Percentiles rank a stretch among this genome's conserved stretches.
Evolutionary conservation across 2,113 vertebrate species (phyloP).

Genomic region (Ammospiza nelsoni): DNA sequence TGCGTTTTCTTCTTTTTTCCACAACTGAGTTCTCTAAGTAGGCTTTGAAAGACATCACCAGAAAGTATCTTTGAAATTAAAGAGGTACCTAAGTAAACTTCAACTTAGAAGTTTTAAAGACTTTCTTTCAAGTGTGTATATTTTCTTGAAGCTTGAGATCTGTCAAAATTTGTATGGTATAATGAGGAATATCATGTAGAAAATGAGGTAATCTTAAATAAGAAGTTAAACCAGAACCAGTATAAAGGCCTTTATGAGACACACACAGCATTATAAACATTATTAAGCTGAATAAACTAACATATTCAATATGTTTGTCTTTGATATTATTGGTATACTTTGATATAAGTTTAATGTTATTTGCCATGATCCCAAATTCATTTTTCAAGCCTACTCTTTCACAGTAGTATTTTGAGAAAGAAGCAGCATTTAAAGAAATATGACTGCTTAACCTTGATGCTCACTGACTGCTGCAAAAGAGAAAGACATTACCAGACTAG

Average conservation of each 20-base stretch:
- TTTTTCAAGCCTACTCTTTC: neutral
- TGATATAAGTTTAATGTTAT: neutral
- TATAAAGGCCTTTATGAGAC: neutral
- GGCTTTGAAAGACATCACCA: neutral
- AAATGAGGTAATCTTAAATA: neutral
- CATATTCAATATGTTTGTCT: neutral
- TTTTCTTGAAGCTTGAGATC: neutral
- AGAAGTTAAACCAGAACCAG: neutral
- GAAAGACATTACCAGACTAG: neutral
- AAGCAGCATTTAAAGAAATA: neutral
- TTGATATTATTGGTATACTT: neutral
- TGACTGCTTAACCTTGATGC: neutral
- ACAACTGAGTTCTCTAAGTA: neutral
- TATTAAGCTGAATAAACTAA: neutral
- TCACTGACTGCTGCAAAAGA: neutral
- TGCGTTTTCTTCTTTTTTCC: accelerated
- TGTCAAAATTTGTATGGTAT: neutral
- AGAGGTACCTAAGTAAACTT: neutral
- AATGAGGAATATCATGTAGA: neutral
- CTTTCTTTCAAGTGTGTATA: neutral
- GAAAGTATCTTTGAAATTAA: neutral
- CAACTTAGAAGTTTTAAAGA: neutral
- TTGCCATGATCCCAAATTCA: neutral
- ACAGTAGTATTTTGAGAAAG: neutral
- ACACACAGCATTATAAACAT: neutral